Evolutionary conservation across 2,797 vertebrate species (phyloP).

Genomic region (Adrianichthys oophorus): DNA sequence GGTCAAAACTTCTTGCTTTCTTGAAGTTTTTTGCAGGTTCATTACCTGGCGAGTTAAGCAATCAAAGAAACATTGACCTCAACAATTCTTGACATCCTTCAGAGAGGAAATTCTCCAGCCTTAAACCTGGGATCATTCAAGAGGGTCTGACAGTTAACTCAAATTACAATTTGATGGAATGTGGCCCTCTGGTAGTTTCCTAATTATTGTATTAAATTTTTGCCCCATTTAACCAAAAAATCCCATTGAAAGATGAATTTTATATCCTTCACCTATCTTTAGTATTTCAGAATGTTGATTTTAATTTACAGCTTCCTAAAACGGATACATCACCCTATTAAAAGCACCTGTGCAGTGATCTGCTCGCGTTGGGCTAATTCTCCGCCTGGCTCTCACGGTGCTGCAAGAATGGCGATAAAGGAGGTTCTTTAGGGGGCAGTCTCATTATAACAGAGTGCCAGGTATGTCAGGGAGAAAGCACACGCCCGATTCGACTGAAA

Average conservation of each 20-base stretch:
- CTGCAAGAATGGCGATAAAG: background rate
- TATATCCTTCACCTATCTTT: too few relatives aligned
- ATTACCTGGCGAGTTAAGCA: slow-evolving; percentile 5
- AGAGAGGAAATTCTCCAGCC: slow-evolving; percentile 5
- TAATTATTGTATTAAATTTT: too few relatives aligned
- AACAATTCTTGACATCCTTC: slow-evolving; percentile 6
- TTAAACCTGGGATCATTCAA: background rate
- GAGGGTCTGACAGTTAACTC: slow-evolving; percentile 4
- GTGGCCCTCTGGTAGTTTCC: background rate
- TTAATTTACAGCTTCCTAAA: slow-evolving; percentile 2
- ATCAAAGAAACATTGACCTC: slow-evolving; percentile 11
- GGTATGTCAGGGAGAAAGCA: slow-evolving; percentile 14
- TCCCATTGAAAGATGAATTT: too few relatives aligned
- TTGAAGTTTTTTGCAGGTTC: slow-evolving; percentile 11
- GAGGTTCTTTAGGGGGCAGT: slow-evolving; percentile 4
- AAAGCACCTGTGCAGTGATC: slow-evolving; percentile 1
- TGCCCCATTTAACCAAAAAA: too few relatives aligned
- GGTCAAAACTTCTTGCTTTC: slow-evolving; percentile 2
- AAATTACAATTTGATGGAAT: slow-evolving; percentile 13
- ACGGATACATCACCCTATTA: background rate
- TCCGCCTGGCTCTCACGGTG: slow-evolving; percentile 8
- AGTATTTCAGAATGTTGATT: too few relatives aligned
- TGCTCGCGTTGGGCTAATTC: slow-evolving; percentile 10
- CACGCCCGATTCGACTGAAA: slow-evolving; percentile 23
- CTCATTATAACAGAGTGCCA: slow-evolving; percentile 16